Evolutionary conservation across 2,888 invertebrate genomes (phyloP).

Genomic region (Coremacera marginata): DNA sequence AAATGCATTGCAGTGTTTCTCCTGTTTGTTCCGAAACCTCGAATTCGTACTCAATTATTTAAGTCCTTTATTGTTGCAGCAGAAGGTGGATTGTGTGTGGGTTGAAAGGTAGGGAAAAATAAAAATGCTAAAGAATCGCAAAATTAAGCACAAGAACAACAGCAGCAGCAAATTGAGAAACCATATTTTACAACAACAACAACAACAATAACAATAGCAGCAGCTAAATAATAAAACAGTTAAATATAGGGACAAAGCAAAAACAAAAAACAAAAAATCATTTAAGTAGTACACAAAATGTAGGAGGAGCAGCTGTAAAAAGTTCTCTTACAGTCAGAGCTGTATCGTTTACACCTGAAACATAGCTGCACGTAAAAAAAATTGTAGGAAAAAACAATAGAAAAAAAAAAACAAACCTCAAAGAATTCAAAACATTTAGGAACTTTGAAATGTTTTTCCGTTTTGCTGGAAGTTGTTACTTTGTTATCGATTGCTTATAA

Average conservation of each 20-base stretch:
- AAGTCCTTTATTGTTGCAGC: conserved; percentile 43
- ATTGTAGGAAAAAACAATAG: background rate
- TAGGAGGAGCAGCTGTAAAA: background rate
- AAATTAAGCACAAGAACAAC: conserved; percentile 32
- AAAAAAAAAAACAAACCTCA: background rate
- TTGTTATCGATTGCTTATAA: conserved; percentile 17
- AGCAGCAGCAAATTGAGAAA: background rate
- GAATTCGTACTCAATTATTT: conserved; percentile 61
- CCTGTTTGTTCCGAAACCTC: conserved; percentile 55
- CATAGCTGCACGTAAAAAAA: background rate
- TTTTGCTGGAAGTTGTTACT: conserved; percentile 12
- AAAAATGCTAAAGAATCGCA: conserved; percentile 33
- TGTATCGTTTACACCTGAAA: background rate
- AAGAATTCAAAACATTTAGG: conserved; percentile 31
- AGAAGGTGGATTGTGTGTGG: conserved; percentile 39
- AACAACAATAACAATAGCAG: conserved; percentile 30
- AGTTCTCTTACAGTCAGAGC: background rate
- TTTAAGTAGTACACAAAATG: conserved; percentile 29
- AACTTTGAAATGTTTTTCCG: conserved; percentile 21
- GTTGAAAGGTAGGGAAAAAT: conserved; percentile 49
- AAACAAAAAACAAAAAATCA: conserved; percentile 30
- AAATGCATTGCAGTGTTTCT: conserved; percentile 57
- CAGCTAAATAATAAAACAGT: conserved; percentile 52
- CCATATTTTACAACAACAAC: conserved; percentile 16
- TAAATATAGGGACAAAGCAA: conserved; percentile 17